Base-by-base conservation (phyloP, 2,888 invertebrate species). In the Cheilosia soror region DNA sequence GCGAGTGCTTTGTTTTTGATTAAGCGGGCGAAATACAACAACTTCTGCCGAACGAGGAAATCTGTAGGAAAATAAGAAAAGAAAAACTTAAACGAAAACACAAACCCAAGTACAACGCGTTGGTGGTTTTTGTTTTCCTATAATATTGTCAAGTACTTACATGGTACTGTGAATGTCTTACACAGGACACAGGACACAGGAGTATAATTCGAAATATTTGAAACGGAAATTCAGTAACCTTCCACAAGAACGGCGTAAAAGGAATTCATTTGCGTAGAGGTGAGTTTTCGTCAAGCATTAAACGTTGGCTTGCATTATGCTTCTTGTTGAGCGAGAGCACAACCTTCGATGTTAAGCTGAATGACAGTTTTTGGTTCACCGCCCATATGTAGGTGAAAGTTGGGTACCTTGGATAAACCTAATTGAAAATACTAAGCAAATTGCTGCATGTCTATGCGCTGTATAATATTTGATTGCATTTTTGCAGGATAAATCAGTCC, bases 1-100 rank as follows among this genome's bases (percentile, higher is more conserved):
- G 15, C 42, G 51, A 33, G 49, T 55, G 69, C 73, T 79, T 84
- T 84, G 83, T 84, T 75, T 84, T 79, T 84, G 68, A 84, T 79
- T 79, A 84, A 84, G 73, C 79, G 69, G 60, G 83, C 69, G 69
- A 75, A 84, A 47, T 65, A 58, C 51, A 76, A 66, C 65, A 44
- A 75, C 73, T 44, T 60, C 47, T 78, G 47, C 33, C 62, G 29
- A 81, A 66, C 44, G 40, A 60, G 75, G 13, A 47, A 68, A 66
- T 63, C 55, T 62, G 49, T 49, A 60, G 44, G 33, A 75, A 75
- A 57, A 40, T 13, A 27, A 76, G 40, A 60, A 66, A 58, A 49
- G n/a, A 65, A 63, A 31, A 33, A 53, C 13, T 33, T 29, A 66
- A 58, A 15, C 42, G 25, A 29, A n/a, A 6, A n/a, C 15, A 47